Base-by-base conservation (phyloP, 2,888 invertebrate species). In the Cephus rjabovi region DNA sequence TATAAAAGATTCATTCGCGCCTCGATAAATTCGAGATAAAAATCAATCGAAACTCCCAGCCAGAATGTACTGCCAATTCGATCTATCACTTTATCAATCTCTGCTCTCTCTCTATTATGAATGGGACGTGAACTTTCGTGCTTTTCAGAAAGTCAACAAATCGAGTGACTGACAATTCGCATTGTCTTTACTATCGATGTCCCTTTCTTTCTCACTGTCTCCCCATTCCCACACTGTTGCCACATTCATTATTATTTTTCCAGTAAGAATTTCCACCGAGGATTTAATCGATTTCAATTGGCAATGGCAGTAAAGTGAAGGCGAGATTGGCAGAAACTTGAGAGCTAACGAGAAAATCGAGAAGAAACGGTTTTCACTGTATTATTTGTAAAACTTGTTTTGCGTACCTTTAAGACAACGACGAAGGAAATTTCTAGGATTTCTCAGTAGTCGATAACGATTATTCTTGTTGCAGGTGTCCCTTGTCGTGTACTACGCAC, bases 401-500 rank as follows among this genome's bases (percentile, higher is more conserved):
- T 33, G 69, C 15, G 77, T 70, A 11, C 3, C 4, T 12, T 2
- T 23, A 23, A 23, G 9, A 2, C 23, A 23, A 23, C 9, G 56
- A 56, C 56, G 56, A 6, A 9, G 56, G 2, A 56, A 56, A 23
- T 56, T 56, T 56, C 56, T 23, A 56, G 9, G 9, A 56, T 56
- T 56, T 56, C 23, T 56, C 56, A 56, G 23, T 9, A 56, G 30
- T 31, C 34, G 11, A 30, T 71, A 71, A 71, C 71, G 15, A 71
- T 31, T 34, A 34, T 80, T 80, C 83, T 90, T 91, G 31, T 94
- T 94, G 84, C 93, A 95, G 87, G 89, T 96, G 3, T 89, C 91
- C 34, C 87, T 94, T n/a, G 92, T 90, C 12, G 95, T 96, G 0
- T 94, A 94, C 82, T 96, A 96, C 95, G 94, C 93, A 1, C 90